Evolutionary conservation across 1,140 invertebrate species (phyloP).

Genomic region (Drosophila guanche): DNA sequence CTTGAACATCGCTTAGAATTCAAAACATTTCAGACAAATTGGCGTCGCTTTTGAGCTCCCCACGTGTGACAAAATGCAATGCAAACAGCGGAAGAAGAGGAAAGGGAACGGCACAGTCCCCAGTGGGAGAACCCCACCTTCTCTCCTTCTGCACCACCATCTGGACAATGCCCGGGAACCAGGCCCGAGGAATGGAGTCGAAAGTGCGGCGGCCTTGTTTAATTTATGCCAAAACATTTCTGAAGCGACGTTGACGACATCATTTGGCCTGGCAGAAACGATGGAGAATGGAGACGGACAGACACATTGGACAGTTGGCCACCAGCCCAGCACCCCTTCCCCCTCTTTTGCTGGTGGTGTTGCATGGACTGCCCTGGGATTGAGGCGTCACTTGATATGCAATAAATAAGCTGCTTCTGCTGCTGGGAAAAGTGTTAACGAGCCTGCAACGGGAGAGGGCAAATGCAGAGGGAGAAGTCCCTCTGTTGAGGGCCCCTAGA

Average conservation of each 20-base stretch:
- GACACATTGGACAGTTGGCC: constrained; percentile 35
- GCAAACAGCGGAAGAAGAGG: constrained; percentile 51
- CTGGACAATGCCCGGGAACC: constrained; percentile 55
- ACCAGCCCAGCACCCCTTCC: not conserved
- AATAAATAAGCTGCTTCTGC: constrained; percentile 66
- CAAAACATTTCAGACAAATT: constrained; percentile 81
- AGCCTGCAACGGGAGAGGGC: constrained; percentile 33
- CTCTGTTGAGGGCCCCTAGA: constrained; percentile 9
- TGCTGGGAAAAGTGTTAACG: constrained; percentile 75
- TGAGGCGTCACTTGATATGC: constrained; percentile 77
- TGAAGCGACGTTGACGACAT: constrained; percentile 76
- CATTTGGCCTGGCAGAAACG: constrained; percentile 46
- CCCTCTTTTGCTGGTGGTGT: not conserved
- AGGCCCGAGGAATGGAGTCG: constrained; percentile 10
- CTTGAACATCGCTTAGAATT: constrained; percentile 64
- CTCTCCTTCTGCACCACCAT: not conserved
- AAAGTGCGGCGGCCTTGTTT: constrained; percentile 62
- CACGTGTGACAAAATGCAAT: constrained; percentile 79
- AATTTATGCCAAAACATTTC: constrained; percentile 78
- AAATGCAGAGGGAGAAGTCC: not conserved
- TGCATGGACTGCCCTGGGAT: constrained; percentile 24
- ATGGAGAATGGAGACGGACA: too few species aligned
- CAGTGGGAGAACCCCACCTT: not conserved
- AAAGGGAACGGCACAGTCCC: not conserved
- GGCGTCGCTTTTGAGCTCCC: constrained; percentile 72